Evolutionary conservation across 2,113 vertebrate genomes (phyloP).

Genomic region (Neoarius graeffei): DNA sequence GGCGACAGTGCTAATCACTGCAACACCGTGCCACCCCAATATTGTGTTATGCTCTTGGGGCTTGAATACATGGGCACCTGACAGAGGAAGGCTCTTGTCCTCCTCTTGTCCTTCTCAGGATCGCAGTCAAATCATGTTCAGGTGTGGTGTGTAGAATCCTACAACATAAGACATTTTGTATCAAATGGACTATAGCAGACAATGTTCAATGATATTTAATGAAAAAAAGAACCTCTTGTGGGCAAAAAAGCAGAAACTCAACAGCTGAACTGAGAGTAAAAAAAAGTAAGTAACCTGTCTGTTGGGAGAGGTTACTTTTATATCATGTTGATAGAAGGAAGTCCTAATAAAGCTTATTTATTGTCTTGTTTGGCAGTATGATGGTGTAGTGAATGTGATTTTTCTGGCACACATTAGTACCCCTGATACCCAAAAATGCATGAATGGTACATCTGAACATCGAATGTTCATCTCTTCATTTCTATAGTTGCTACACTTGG

Average conservation of each 20-base stretch:
- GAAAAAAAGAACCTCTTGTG: neutral
- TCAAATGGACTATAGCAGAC: neutral
- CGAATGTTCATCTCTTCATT: neutral
- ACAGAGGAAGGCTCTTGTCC: neutral
- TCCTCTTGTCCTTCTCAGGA: neutral
- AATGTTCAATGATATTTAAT: neutral
- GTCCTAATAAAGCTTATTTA: neutral
- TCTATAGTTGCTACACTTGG: conserved; percentile 1
- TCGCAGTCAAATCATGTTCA: neutral
- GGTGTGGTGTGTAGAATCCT: neutral
- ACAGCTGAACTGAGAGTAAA: neutral
- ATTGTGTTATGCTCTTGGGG: neutral
- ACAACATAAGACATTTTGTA: neutral
- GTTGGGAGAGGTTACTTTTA: neutral
- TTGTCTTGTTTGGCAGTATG: neutral
- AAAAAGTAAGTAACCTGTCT: neutral
- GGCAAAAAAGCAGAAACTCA: neutral
- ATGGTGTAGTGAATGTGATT: neutral
- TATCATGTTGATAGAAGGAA: neutral
- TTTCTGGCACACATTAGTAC: neutral
- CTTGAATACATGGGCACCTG: neutral
- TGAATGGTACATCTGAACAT: neutral
- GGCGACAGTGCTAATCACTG: too few species aligned
- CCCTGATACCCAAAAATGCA: neutral
- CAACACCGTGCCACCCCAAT: too few species aligned